Base-by-base conservation (phyloP, 1,140 invertebrate genomes). In the Monomorium pharaonis region DNA sequence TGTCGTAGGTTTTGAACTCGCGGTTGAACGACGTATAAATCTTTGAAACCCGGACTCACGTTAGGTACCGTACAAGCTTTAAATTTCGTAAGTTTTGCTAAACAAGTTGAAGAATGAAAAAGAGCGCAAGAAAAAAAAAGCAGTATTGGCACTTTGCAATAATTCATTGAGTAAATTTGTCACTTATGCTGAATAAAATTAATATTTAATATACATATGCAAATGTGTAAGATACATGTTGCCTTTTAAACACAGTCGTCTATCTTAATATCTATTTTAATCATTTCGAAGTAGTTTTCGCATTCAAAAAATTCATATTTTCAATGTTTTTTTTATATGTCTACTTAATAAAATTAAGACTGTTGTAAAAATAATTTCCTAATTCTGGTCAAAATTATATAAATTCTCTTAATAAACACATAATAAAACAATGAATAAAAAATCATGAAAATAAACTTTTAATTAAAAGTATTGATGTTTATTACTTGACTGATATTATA, bases 1-100 rank as follows among this genome's bases (percentile, higher is more conserved):
- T 30, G 10, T 67, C 30, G 62, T 69, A 65, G 44, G 63, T 70
- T 69, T 21, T 16, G 63, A 80, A 80, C 63, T 30, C 27, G 21
- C 63, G 76, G 33, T 42, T 27, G 10, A 18, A 70, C 47, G 42
- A n/a, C 27, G 27, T 44, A 49, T 84, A 84, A 86, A 84, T 86
- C 65, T 65, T 21, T 18, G 14, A 5, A 9, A 12, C 18, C 10
- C 3, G 49, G n/a, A 21, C 24, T 58, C 49, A 30, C 51, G 60
- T 54, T 69, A 42, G 83, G 67, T 67, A 58, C 10, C 42, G 33
- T 54, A 27, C 12, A 37, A 49, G 42, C 24, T 86, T 85, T 24
- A 76, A 85, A 86, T 65, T 86, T 62, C 69, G 24, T 70, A 12
- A 54, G 27, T 72, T 16, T 85, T 18, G 51, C 10, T 37, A 67